Base-by-base conservation (phyloP, 2,797 vertebrate species). In the Anolis apletophallus region DNA sequence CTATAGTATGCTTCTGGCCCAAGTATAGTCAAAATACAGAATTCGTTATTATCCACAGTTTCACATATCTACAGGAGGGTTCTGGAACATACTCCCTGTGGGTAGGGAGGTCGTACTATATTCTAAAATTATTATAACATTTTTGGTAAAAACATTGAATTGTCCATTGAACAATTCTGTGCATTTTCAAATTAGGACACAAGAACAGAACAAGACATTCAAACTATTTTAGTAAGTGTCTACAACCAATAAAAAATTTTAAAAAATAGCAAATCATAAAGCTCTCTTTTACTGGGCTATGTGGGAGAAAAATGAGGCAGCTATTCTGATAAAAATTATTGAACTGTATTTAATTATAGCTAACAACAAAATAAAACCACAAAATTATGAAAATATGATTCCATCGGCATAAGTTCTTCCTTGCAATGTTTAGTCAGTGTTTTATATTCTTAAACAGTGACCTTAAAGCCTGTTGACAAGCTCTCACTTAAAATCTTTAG, bases 241-340 rank as follows among this genome's bases (percentile, higher is more conserved):
- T 87, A 36, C 55, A 11, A 40, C 29, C 29, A 85, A 57, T 2
- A 12, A 59, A 52, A 64, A 57, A 26, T 40, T 69, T n/a, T 32
- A 86, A 59, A 55, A 87, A 81, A 81, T 76, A 73, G 68, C 34
- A 50, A 77, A 78, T 50, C 46, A n/a, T 50, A 61, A 13, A 23
- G 17, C 50, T 29, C 57, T 75, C 10, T 34, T 81, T 75, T 79
- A 64, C 55, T 64, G 13, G 29, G 29, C 16, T 54, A 23, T 50
- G 12, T 13, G 0, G 7, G 36, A 16, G 8, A 36, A 34, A 78
- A 59, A 34, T 17, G 3, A 77, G 32, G 9, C 50, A 84, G 16
- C 59, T 75, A 46, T 36, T 26, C 21, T 61, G 6, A 23, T 17
- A 84, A 64, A 75, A 64, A 21, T 84, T 64, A n/a, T 23, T 61